Percentiles rank a stretch among this genome's conserved stretches.
These are phyloP conservation scores for Clivina fossor DNA, from an alignment of 2,888 invertebrate species.

Conservation along the genomic window DNA sequence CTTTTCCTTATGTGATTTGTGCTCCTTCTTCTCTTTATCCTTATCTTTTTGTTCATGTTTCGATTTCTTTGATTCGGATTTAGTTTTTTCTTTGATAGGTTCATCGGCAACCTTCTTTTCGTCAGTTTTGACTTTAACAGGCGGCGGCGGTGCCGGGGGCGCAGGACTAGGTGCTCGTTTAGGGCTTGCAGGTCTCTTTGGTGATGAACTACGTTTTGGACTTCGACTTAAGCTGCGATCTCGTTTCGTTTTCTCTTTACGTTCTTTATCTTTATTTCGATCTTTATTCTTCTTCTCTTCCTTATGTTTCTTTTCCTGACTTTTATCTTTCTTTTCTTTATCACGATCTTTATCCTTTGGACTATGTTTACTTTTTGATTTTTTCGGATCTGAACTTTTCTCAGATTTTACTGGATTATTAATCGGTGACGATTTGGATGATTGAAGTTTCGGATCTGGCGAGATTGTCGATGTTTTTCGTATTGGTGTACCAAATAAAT, in stretches of 20 bases:
- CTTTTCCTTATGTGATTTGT: constrained; percentile 47
- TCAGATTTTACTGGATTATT: constrained; percentile 60
- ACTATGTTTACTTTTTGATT: constrained; percentile 56
- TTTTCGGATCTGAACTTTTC: constrained; percentile 57
- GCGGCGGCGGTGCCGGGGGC: constrained; percentile 39
- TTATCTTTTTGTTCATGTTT: constrained; percentile 29
- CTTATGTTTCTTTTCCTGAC: constrained; percentile 53
- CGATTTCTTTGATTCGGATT: constrained; percentile 26
- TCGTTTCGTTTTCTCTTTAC: constrained; percentile 56
- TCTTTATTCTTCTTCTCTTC: constrained; percentile 58
- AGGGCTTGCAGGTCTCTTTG: constrained; percentile 38
- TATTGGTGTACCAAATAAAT: constrained; percentile 81
- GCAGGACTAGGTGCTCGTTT: constrained; percentile 51
- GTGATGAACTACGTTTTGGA: constrained; percentile 47
- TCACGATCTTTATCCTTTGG: constrained; percentile 57
- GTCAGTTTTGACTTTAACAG: constrained; percentile 29
- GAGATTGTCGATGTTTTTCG: constrained; percentile 73
- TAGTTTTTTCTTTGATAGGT: constrained; percentile 26
- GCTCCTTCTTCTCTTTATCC: constrained; percentile 45
- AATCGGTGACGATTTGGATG: constrained; percentile 48
- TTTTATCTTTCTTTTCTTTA: constrained; percentile 52
- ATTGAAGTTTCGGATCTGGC: constrained; percentile 61
- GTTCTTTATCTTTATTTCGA: constrained; percentile 58
- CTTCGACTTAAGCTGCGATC: constrained; percentile 54
- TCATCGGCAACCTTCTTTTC: constrained; percentile 31